These are phyloP conservation scores for Pedetes capensis DNA, from an alignment of 2,113 vertebrate species.

Conservation along the genomic window DNA sequence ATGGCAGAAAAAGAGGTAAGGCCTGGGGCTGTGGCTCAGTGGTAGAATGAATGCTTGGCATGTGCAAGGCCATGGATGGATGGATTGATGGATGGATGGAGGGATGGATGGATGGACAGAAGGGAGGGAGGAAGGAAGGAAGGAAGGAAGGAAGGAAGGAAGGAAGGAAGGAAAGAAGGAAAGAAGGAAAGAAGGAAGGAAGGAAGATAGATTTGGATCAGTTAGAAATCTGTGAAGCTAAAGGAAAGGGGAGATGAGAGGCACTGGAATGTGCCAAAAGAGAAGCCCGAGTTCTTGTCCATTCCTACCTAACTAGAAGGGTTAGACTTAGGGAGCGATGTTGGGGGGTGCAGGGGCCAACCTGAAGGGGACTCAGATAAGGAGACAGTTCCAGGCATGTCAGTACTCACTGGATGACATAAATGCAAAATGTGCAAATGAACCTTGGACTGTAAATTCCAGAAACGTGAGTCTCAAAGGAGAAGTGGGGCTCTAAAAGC, in stretches of 20 bases:
- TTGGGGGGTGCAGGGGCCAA: too few species aligned
- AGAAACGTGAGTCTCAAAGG: background rate
- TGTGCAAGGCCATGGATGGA: too few species aligned
- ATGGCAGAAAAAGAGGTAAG: background rate
- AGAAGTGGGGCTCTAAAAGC: background rate
- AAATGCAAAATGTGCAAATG: background rate
- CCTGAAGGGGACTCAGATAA: background rate
- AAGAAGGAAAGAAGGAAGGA: background rate
- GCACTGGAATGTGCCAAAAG: fast-evolving
- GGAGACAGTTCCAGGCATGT: background rate
- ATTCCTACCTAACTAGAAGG: background rate
- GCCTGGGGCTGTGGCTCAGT: background rate
- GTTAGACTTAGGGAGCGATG: background rate
- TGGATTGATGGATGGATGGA: too few species aligned
- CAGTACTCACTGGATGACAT: background rate
- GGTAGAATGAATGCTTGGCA: background rate
- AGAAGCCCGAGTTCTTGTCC: background rate
- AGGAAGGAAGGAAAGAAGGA: background rate
- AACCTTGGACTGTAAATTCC: background rate
- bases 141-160: too few species aligned
- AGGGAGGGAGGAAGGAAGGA: background rate
- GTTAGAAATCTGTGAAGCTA: background rate
- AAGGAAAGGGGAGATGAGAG: background rate
- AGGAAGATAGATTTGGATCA: background rate
- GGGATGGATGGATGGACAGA: too few species aligned